Percentiles rank a stretch among this genome's conserved stretches.
These are phyloP conservation scores for Ictidomys tridecemlineatus DNA, from an alignment of 2,113 vertebrate genomes.

Conservation along the genomic window DNA sequence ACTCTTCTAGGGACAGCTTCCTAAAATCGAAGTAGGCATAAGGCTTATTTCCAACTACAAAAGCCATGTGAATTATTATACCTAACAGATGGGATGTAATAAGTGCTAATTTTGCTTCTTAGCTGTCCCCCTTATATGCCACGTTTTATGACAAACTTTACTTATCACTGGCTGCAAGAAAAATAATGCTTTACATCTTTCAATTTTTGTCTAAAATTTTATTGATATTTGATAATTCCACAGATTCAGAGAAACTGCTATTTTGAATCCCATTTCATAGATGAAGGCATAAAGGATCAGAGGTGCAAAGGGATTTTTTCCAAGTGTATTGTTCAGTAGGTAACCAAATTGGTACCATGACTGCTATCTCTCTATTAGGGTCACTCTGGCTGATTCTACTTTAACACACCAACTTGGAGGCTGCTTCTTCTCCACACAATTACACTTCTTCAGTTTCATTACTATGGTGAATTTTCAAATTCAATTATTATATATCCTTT, in stretches of 20 bases:
- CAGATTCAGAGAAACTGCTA: neutral
- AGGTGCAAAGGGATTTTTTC: neutral
- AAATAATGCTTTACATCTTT: too few relatives aligned
- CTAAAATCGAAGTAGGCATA: neutral
- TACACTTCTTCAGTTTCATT: neutral
- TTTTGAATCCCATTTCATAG: slow-evolving; percentile 33
- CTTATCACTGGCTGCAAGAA: neutral
- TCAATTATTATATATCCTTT: neutral
- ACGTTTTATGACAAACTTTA: neutral
- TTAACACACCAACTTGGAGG: neutral
- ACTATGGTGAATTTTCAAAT: neutral
- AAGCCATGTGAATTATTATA: neutral
- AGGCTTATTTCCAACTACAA: neutral
- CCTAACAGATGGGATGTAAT: neutral
- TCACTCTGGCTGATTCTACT: neutral
- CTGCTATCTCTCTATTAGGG: neutral
- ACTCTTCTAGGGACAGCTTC: neutral
- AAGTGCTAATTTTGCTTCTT: neutral
- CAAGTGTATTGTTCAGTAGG: neutral
- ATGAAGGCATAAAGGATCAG: neutral
- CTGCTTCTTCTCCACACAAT: neutral
- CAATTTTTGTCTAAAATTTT: neutral
- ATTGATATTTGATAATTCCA: neutral
- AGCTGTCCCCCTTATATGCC: neutral
- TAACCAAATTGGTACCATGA: neutral